Evolutionary conservation across 2,113 vertebrate species (phyloP).

Genomic region (Planiliza haematocheilus): DNA sequence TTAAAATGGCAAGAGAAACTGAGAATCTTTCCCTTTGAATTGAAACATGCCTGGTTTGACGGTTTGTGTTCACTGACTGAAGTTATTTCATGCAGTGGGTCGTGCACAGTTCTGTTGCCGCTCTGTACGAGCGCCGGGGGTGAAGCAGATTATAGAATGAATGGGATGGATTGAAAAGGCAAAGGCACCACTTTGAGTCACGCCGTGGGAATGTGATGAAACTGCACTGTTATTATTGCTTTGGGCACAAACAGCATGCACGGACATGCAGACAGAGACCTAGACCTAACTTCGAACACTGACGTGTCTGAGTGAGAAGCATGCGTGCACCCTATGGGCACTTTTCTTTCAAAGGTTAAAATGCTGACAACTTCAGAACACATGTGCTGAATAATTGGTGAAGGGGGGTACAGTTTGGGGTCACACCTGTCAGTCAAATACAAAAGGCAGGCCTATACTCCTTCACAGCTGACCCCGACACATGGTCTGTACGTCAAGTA

Average conservation of each 20-base stretch:
- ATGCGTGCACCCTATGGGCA: slow-evolving; percentile 1
- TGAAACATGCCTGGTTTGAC: slow-evolving; percentile 25
- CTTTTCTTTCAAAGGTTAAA: slow-evolving; percentile 37
- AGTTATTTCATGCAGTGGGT: slow-evolving; percentile 5
- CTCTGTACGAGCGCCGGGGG: slow-evolving; percentile 42
- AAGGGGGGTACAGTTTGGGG: slow-evolving; percentile 33
- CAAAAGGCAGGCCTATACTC: slow-evolving; percentile 64
- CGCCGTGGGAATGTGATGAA: slow-evolving; percentile 83
- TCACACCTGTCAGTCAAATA: slow-evolving; percentile 73
- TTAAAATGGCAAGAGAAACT: not conserved
- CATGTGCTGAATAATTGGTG: slow-evolving; percentile 26
- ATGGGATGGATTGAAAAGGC: slow-evolving; percentile 68
- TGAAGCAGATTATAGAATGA: slow-evolving; percentile 73
- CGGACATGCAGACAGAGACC: not conserved
- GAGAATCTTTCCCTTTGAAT: not conserved
- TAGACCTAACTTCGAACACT: not conserved
- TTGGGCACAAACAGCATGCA: slow-evolving; percentile 22
- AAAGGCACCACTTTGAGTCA: slow-evolving; percentile 73
- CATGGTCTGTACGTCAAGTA: slow-evolving; percentile 56
- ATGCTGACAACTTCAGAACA: slow-evolving; percentile 47
- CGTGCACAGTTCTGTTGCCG: slow-evolving; percentile 23
- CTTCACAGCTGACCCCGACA: slow-evolving; percentile 69
- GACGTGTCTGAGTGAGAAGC: slow-evolving; percentile 35
- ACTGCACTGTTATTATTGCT: slow-evolving; percentile 74
- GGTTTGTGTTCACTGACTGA: slow-evolving; percentile 26